Conservation (phyloP, 2,797 vertebrate species). For the Triplophysa yarkandensis region DNA sequence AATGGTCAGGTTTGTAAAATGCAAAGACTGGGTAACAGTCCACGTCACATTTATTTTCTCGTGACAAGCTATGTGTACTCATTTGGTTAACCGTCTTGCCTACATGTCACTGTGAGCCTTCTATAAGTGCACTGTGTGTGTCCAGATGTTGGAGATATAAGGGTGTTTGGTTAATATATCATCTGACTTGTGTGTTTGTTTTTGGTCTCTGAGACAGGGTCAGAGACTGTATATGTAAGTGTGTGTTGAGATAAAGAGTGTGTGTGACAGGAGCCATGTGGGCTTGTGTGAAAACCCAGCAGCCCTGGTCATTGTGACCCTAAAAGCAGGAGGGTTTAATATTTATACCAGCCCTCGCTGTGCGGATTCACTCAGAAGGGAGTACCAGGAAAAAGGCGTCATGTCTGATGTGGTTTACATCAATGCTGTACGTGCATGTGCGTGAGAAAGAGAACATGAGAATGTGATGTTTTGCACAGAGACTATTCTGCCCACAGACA, state of each 20-base stretch:
- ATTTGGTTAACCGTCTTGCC: slow-evolving; percentile 25
- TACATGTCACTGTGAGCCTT: slow-evolving; percentile 23
- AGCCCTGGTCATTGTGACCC: slow-evolving; percentile 35
- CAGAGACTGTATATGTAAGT: neutral
- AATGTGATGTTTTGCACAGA: slow-evolving; percentile 5
- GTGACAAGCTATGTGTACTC: too few relatives aligned
- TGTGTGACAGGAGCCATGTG: slow-evolving; percentile 23
- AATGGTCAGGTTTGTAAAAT: too few relatives aligned
- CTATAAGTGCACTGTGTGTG: neutral
- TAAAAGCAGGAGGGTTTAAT: slow-evolving; percentile 38
- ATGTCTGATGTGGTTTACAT: slow-evolving; percentile 25
- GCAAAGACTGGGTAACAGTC: too few relatives aligned
- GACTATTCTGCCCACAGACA: slow-evolving; percentile 13
- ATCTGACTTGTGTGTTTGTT: slow-evolving; percentile 6
- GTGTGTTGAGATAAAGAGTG: slow-evolving; percentile 19
- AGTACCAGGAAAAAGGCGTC: slow-evolving; percentile 15
- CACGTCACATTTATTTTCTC: too few relatives aligned
- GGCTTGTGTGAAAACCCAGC: slow-evolving; percentile 17
- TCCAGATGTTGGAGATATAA: slow-evolving; percentile 27
- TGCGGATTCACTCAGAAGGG: slow-evolving; percentile 17
- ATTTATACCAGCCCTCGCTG: slow-evolving; percentile 43
- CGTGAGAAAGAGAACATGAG: neutral
- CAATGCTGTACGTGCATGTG: neutral
- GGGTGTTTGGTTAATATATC: slow-evolving; percentile 2
- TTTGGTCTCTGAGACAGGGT: neutral